Base-by-base conservation (phyloP, 2,888 invertebrate genomes). In the Oxycera nigricornis region DNA sequence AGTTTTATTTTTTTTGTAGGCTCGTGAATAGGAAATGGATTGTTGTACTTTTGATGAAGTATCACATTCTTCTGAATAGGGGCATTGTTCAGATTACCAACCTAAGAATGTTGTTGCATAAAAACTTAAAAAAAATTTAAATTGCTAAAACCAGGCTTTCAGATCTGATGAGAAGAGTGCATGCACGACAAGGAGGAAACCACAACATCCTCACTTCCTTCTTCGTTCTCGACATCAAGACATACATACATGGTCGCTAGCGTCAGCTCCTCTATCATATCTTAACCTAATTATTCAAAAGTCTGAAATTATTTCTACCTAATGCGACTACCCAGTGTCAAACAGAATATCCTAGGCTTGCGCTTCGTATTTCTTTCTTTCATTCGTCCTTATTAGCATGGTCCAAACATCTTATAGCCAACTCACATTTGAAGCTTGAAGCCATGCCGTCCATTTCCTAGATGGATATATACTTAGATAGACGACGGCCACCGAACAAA, bases 251-350 rank as follows among this genome's bases (percentile, higher is more conserved):
- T 24, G 24, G 22, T 55, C 24, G 24, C 24, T n/a, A 22, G 22
- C 55, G 22, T 11, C 22, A 4, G 20, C 62, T 9, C 11, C 62
- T 22, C 24, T 20, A 30, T 6, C 41, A 41, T 26, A 65, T 55
- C 70, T 76, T 76, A 76, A 76, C 76, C 76, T 65, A 72, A 76
- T 76, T 76, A 76, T 73, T 75, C 73, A 75, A 73, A 70, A 70
- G 70, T 52, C 31, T 11, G 31, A 30, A 30, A 31, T 52, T 55
- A 70, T 17, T 68, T 50, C 50, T 30, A 68, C 68, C 31, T 52
- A 52, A 30, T 52, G 28, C 68, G 31, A 20, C 52, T 68, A 14
- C 20, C 14, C 26, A 46, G 59, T 46, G 30, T 14, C 61, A 73
- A 41, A n/a, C n/a, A n/a, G n/a, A n/a, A n/a, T n/a, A n/a, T n/a